A percentile compares a stretch with the other conserved stretches of the same genome.
phyloP scores from a whole-genome alignment of 2,113 vertebrate species.

The Poeciliopsis retropinna region DNA sequence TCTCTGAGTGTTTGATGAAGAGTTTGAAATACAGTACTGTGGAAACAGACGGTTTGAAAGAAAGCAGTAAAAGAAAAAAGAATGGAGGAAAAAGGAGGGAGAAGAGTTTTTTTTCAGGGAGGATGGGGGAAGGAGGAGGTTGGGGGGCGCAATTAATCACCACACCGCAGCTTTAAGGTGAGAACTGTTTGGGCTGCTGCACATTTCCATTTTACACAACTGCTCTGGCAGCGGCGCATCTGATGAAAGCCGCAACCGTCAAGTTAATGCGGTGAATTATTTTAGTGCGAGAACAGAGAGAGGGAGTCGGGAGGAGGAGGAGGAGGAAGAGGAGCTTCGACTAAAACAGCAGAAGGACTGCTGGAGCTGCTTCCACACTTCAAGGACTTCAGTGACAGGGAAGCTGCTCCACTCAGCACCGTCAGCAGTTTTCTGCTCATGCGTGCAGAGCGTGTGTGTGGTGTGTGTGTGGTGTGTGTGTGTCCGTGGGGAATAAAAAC shows the following conservation, averaged over 20 bases:
- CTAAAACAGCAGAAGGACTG: constrained; percentile 66
- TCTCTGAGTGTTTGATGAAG: constrained; percentile 61
- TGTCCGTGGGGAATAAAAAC: constrained; percentile 70
- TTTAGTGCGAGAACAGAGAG: constrained; percentile 50
- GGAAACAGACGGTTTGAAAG: constrained; percentile 48
- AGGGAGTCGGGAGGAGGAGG: constrained; percentile 25
- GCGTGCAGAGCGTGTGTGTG: constrained; percentile 24
- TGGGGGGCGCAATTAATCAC: constrained; percentile 57
- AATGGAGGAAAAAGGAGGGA: constrained; percentile 23
- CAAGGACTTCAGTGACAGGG: constrained; percentile 74
- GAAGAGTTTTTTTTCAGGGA: no score
- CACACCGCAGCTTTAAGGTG: constrained; percentile 11
- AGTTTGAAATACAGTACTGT: constrained; percentile 49
- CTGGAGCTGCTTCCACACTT: constrained; percentile 73
- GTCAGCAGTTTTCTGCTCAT: constrained; percentile 67
- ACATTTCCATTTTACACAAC: constrained; percentile 62
- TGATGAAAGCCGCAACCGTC: constrained; percentile 51
- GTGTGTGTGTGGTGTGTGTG: constrained; percentile 40
- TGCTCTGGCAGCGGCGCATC: constrained; percentile 36
- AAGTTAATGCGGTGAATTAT: constrained; percentile 50
- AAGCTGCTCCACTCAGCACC: constrained; percentile 63
- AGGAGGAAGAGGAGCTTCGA: constrained; percentile 34
- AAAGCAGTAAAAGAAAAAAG: constrained; percentile 22
- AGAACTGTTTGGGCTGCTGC: constrained; percentile 54
- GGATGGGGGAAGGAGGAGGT: no score